phyloP scores from a whole-genome alignment of 2,888 invertebrate species.

The Buathra laborator region DNA sequence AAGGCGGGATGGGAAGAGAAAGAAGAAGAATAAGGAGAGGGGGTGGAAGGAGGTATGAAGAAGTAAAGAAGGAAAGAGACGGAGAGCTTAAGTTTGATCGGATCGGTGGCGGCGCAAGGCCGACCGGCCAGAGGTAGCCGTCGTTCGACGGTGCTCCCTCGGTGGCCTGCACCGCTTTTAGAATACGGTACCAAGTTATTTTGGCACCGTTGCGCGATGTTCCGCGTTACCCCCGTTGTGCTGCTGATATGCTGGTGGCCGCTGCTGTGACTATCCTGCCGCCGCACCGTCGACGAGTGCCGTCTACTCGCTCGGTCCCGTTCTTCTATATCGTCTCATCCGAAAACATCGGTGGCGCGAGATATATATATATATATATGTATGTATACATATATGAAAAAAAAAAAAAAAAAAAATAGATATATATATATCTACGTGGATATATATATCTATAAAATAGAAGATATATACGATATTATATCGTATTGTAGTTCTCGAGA shows the following conservation, averaged over 20 bases:
- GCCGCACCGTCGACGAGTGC: slow-evolving; percentile 35
- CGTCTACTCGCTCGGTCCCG: slow-evolving; percentile 51
- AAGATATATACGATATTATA: too few species aligned
- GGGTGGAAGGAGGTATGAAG: slow-evolving; percentile 26
- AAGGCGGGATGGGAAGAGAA: slow-evolving; percentile 63
- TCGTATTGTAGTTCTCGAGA: too few species aligned
- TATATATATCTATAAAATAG: too few species aligned
- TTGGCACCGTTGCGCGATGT: slow-evolving; percentile 80
- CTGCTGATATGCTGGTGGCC: slow-evolving; percentile 15
- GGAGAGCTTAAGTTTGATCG: slow-evolving; percentile 54
- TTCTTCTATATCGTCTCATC: slow-evolving; percentile 50
- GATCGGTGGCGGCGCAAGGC: slow-evolving; percentile 68
- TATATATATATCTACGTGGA: too few species aligned
- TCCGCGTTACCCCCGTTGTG: slow-evolving; percentile 74
- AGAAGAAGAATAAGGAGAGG: background rate
- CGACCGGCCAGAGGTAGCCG: slow-evolving; percentile 69
- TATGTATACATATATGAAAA: background rate
- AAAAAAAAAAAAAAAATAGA: too few species aligned
- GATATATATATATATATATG: slow-evolving; percentile 2
- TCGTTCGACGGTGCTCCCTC: slow-evolving; percentile 76
- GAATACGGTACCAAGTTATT: slow-evolving; percentile 83
- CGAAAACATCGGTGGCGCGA: slow-evolving; percentile 53
- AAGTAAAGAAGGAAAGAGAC: slow-evolving; percentile 56
- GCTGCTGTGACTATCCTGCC: slow-evolving; percentile 26
- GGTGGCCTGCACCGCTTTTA: slow-evolving; percentile 82